A percentile compares a stretch with the other conserved stretches of the same genome.
Conservation (phyloP, 2,797 vertebrate species). For the Myotis pilosus region DNA sequence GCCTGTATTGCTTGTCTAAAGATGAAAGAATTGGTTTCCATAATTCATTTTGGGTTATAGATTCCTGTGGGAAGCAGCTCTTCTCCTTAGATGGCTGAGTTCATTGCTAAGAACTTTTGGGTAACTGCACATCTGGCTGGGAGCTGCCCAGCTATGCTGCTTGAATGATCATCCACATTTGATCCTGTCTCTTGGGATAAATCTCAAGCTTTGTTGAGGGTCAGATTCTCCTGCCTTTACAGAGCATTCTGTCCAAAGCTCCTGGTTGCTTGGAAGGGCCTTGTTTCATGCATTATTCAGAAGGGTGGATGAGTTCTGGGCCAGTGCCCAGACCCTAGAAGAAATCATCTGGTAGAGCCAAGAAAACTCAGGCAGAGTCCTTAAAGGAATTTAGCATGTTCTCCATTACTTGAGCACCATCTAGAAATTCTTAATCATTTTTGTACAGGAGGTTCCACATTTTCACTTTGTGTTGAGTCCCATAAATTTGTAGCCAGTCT, state of each 20-base stretch:
- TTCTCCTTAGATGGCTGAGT: neutral
- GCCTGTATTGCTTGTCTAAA: neutral
- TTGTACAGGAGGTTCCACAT: neutral
- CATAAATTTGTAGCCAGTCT: neutral
- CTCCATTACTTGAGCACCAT: neutral
- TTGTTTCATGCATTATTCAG: conserved; percentile 55
- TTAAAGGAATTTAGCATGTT: conserved; percentile 17
- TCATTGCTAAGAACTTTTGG: neutral
- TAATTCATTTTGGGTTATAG: neutral
- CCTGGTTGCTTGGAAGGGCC: conserved; percentile 16
- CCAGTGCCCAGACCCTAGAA: conserved; percentile 15
- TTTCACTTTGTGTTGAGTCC: neutral
- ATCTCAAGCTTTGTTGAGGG: neutral
- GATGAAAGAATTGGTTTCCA: neutral
- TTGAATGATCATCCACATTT: neutral
- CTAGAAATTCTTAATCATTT: conserved; percentile 34
- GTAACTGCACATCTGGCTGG: neutral
- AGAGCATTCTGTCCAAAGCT: conserved; percentile 15
- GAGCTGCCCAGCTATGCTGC: neutral
- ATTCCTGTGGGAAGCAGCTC: neutral
- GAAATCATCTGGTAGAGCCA: neutral
- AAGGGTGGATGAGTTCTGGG: conserved; percentile 11
- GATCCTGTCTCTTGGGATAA: neutral
- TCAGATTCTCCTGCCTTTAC: conserved; percentile 23
- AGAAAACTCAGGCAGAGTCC: conserved; percentile 22